Evolutionary conservation across 1,140 invertebrate genomes (phyloP).

Genomic region (Vanessa atalanta): DNA sequence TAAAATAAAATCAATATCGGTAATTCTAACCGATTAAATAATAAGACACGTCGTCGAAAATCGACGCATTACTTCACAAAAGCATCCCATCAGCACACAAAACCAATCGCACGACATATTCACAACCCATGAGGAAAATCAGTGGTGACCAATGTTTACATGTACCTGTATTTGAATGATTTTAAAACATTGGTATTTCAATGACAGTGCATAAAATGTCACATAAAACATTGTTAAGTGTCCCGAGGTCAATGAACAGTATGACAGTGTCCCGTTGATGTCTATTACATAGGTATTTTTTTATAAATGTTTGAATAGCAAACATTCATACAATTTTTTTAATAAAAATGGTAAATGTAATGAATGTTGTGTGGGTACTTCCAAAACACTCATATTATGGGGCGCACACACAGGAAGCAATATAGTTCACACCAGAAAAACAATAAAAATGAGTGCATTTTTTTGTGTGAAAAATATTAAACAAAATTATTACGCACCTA

Average conservation of each 20-base stretch:
- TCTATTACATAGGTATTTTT: constrained; percentile 51
- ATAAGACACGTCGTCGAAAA: constrained; percentile 33
- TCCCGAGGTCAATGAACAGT: constrained; percentile 44
- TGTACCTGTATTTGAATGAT: constrained; percentile 38
- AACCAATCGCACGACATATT: constrained; percentile 49
- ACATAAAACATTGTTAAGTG: constrained; percentile 43
- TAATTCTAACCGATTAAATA: constrained; percentile 49
- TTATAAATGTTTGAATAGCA: constrained; percentile 30
- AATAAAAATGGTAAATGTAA: constrained; percentile 45
- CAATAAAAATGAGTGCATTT: constrained; percentile 63
- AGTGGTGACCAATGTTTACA: constrained; percentile 41
- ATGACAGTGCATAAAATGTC: constrained; percentile 57
- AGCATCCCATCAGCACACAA: constrained; percentile 53
- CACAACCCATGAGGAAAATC: constrained; percentile 55
- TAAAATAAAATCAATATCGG: constrained; percentile 66
- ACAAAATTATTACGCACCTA: constrained; percentile 83
- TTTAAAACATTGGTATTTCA: constrained; percentile 47
- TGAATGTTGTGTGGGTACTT: constrained; percentile 46
- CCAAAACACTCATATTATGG: constrained; percentile 60
- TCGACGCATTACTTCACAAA: constrained; percentile 50
- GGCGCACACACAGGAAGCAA: constrained; percentile 75
- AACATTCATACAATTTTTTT: constrained; percentile 20
- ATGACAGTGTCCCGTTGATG: constrained; percentile 57
- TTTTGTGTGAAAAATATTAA: constrained; percentile 44
- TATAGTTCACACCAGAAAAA: constrained; percentile 60